Evolutionary conservation across 1,140 invertebrate species (phyloP), one percentile per base, ranked within the genome.

Genomic region (Drosophila kurseongensis): DNA sequence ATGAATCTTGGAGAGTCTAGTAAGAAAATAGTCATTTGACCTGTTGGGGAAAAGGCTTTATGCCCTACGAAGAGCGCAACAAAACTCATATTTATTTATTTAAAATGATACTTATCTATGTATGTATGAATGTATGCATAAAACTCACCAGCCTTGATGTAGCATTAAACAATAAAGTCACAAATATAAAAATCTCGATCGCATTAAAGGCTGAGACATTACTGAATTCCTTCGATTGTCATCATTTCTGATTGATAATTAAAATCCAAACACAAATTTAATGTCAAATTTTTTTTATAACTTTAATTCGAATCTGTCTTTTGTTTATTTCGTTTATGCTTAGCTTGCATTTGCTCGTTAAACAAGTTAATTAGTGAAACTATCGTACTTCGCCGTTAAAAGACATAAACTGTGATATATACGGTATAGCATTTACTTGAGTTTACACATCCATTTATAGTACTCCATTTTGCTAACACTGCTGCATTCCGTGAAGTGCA

Each of bases 291-390:
- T 68, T 47, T 45, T 50, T 77, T 47, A 67, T 88, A 89, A 88
- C 75, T 80, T 88, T 88, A 80, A 89, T 88, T 88, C 48, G 50
- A 88, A 83, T 83, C 50, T 86, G 83, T 88, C 75, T 86, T 86
- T 86, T 71, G 65, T 71, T 86, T 44, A 42, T 85, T 79, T 75
- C 60, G 51, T 75, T 55, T 51, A 55, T 48, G 71, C 42, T 84
- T 75, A 57, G 68, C 62, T 75, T 63, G 63, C 65, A 65, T 63
- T 78, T 68, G 75, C 67, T 75, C 71, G 75, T 85, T 80, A 81
- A 85, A 78, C 74, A 78, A 66, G 65, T 77, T 83, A 88, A 77
- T 88, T 77, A 89, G 72, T 88, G 75, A 88, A 88, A 79, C 67
- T 76, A 76, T 65, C 75, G 59, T 88, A 89, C 67, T 71, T 59